phyloP scores from a whole-genome alignment of 2,797 vertebrate species.

The Halcyon badia region DNA sequence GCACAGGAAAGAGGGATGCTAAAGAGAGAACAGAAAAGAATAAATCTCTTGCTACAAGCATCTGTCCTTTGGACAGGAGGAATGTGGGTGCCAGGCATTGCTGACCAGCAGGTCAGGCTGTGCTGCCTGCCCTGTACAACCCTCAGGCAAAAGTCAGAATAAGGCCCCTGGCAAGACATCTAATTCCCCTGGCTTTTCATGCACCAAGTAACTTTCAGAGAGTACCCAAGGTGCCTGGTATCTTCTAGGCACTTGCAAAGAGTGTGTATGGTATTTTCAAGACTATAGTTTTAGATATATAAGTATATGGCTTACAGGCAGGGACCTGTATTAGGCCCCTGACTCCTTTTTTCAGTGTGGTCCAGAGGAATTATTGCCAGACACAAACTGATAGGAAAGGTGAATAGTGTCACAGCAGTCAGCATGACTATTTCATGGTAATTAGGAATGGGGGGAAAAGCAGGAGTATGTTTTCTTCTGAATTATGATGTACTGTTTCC shows the following conservation, averaged over 20 bases:
- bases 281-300: not conserved
- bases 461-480: not conserved
- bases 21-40: not conserved
- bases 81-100: too few species aligned
- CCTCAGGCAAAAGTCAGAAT: not conserved
- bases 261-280: not conserved
- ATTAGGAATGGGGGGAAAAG: not conserved
- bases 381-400: not conserved
- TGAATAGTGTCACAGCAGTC: not conserved
- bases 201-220: not conserved
- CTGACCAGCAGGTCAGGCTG: not conserved
- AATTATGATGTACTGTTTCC: not conserved
- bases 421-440: not conserved
- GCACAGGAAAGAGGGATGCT: not conserved
- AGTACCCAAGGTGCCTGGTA: not conserved
- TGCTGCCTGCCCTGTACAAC: not conserved
- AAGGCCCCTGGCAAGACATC: not conserved
- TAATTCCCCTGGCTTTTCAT: not conserved
- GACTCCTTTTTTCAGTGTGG: not conserved
- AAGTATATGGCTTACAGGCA: not conserved
- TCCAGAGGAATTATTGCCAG: not conserved
- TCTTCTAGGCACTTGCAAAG: not conserved
- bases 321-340: not conserved
- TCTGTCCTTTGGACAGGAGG: not conserved
- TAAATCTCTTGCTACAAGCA: not conserved